A percentile compares a stretch with the other conserved stretches of the same genome.
Conservation (phyloP, 2,888 invertebrate genomes). For the Aplocera efformata region DNA sequence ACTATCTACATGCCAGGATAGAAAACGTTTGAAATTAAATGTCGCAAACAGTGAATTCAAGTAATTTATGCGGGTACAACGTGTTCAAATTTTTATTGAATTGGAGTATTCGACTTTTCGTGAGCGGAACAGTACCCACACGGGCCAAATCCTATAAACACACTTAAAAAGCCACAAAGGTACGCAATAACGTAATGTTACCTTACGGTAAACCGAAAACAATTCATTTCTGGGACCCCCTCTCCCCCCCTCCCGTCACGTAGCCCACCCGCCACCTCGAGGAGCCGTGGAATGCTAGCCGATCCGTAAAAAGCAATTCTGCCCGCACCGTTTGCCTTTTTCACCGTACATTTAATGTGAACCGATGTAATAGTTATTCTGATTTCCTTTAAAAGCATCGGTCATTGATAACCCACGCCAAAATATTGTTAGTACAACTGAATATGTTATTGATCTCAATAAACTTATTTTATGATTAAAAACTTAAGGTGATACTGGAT, state of each 20-base stretch:
- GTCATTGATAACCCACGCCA: slow-evolving; percentile 21
- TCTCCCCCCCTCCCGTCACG: slow-evolving; percentile 31
- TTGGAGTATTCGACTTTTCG: slow-evolving; percentile 22
- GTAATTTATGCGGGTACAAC: slow-evolving; percentile 10
- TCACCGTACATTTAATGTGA: slow-evolving; percentile 71
- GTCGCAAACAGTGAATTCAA: slow-evolving; percentile 29
- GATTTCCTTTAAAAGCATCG: slow-evolving; percentile 32
- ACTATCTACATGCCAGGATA: too few relatives aligned
- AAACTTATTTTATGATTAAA: too few relatives aligned
- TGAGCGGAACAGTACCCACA: slow-evolving; percentile 18
- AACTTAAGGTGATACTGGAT: too few relatives aligned
- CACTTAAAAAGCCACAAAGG: slow-evolving; percentile 65
- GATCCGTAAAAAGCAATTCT: slow-evolving; percentile 77
- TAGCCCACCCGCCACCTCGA: slow-evolving; percentile 34
- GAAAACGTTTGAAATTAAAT: slow-evolving; percentile 34
- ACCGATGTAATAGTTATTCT: slow-evolving; percentile 62
- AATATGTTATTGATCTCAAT: too few relatives aligned
- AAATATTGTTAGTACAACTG: too few relatives aligned
- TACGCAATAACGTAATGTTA: slow-evolving; percentile 66
- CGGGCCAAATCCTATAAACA: slow-evolving; percentile 54
- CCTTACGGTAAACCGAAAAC: slow-evolving; percentile 66
- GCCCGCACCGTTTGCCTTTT: slow-evolving; percentile 69
- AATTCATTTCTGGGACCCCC: slow-evolving; percentile 60
- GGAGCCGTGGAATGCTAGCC: slow-evolving; percentile 61
- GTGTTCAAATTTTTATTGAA: slow-evolving; percentile 30